Conservation (phyloP, 2,797 vertebrate species). For the Liparis tanakae region DNA sequence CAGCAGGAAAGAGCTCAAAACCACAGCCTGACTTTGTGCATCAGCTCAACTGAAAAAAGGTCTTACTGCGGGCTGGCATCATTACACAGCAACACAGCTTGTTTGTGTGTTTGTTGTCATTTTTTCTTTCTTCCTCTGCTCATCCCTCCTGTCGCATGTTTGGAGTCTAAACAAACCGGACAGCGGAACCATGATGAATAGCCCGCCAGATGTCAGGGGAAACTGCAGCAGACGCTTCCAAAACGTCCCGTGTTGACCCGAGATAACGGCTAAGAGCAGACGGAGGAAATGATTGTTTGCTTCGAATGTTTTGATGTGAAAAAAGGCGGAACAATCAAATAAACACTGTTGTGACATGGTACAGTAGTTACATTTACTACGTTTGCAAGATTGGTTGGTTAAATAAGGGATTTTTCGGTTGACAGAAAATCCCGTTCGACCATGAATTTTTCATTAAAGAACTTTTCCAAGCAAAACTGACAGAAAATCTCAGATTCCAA, state of each 20-base stretch:
- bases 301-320: constrained; percentile 21
- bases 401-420: background rate
- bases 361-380: background rate
- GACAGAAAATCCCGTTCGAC: background rate
- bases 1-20: constrained; percentile 39
- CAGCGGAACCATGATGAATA: constrained; percentile 57
- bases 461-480: background rate
- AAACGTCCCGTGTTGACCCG: constrained; percentile 35
- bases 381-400: background rate
- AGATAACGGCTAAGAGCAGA: constrained; percentile 42
- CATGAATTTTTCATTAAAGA: background rate
- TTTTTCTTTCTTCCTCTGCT: constrained; percentile 34
- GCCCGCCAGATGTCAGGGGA: constrained; percentile 62
- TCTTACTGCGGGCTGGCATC: constrained; percentile 45
- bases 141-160: constrained; percentile 69
- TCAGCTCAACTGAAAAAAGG: background rate
- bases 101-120: constrained; percentile 68
- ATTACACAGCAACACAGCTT: constrained; percentile 31
- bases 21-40: constrained; percentile 22
- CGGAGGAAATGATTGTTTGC: constrained; percentile 39
- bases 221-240: constrained; percentile 29
- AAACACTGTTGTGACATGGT: background rate
- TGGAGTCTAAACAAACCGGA: constrained; percentile 73
- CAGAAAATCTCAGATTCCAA: background rate
- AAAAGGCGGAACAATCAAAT: background rate